Conservation (phyloP, 1,140 invertebrate species). For the Acarapis woodi region DNA sequence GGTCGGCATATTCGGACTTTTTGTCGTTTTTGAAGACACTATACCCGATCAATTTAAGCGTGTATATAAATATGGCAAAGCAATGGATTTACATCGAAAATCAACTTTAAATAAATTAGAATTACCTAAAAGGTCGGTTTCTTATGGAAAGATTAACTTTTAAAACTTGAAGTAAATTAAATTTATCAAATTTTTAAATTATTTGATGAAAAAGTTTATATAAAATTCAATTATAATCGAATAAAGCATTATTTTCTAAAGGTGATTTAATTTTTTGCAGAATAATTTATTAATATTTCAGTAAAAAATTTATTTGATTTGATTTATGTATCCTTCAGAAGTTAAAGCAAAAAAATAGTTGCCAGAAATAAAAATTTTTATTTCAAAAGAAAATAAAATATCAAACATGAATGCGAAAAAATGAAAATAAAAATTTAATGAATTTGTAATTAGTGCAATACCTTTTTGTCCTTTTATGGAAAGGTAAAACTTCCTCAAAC, state of each 20-base stretch:
- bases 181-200: background rate
- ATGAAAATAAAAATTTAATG: no score
- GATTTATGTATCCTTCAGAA: no score
- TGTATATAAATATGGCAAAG: constrained; percentile 8
- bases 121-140: constrained; percentile 3
- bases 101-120: constrained; percentile 3
- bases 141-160: background rate
- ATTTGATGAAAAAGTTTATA: background rate
- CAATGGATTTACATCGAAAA: background rate
- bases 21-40: constrained; percentile 2
- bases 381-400: no score
- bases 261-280: no score
- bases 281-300: background rate
- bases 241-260: no score
- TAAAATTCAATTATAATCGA: no score
- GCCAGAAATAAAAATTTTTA: no score
- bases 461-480: no score
- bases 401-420: no score
- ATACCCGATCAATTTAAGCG: constrained; percentile 6
- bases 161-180: background rate
- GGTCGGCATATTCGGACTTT: constrained; percentile 4
- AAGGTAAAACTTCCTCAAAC: no score
- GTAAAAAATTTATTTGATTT: background rate
- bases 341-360: no score
- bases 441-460: no score